Evolutionary conservation across 2,888 invertebrate genomes (phyloP), one percentile per base, ranked within the genome.

Genomic region (Arrhopalites spinosus): DNA sequence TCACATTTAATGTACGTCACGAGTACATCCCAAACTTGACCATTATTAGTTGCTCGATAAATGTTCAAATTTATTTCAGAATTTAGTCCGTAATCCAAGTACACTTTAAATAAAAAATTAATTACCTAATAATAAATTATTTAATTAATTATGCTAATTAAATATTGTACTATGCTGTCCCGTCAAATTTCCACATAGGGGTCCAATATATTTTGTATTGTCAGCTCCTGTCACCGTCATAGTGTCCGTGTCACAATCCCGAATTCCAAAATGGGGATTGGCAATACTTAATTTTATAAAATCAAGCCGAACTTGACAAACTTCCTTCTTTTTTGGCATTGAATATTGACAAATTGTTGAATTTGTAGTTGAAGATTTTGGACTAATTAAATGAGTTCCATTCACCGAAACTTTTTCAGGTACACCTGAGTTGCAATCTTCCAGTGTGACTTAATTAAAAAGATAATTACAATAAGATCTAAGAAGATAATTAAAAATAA

Each of bases 81-180:
- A 47, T 72, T 78, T 0, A 63, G 59, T 61, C 81, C 81, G 30
- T 81, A 82, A 17, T 81, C 76, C 69, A 82, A 74, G 70, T 81
- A 79, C 78, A 82, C 82, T 82, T 56, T 2, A 70, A 36, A 61
- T 29, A 30, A 27, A 27, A 66, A 64, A 17, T 53, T 23, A 20
- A 8, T 23, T 23, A 59, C 11, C 23, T 53, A 17, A 13, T 53
- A 53, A 3, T n/a, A n/a, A n/a, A n/a, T n/a, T n/a, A n/a, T n/a
- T n/a, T n/a, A n/a, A n/a, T n/a, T n/a, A n/a, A n/a, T n/a, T n/a
- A n/a, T n/a, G n/a, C n/a, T n/a, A n/a, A n/a, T n/a, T n/a, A n/a
- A n/a, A n/a, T n/a, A n/a, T n/a, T n/a, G n/a, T 77, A 81, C 82
- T 77, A 63, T 81, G 81, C 68, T 82, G 81, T 43, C 78, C 81